Evolutionary conservation across 2,888 invertebrate species (phyloP).

Genomic region (Bellardia bayeri): DNA sequence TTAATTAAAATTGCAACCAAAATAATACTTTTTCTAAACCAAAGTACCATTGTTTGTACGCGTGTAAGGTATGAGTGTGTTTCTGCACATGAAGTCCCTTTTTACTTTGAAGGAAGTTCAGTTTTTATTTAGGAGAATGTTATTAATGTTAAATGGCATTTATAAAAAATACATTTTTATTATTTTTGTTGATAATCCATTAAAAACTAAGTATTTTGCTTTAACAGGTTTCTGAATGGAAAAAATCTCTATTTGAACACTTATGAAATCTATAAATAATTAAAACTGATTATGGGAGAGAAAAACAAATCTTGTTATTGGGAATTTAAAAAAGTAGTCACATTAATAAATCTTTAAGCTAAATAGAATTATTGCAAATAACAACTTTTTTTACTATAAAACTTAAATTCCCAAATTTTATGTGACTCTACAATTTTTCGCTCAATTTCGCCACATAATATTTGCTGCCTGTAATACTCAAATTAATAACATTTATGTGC

Average conservation of each 20-base stretch:
- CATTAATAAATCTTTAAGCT: too few relatives aligned
- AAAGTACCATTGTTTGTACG: conserved; percentile 23
- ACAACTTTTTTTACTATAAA: too few relatives aligned
- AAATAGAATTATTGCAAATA: too few relatives aligned
- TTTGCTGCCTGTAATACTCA: neutral
- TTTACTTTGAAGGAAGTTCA: conserved; percentile 29
- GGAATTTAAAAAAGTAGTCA: too few relatives aligned
- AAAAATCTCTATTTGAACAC: too few relatives aligned
- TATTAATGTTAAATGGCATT: conserved; percentile 39
- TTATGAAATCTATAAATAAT: too few relatives aligned
- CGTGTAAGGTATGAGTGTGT: neutral
- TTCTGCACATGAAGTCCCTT: conserved; percentile 44
- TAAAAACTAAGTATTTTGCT: conserved; percentile 12
- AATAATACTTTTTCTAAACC: conserved; percentile 58
- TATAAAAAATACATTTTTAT: neutral
- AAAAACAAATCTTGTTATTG: too few relatives aligned
- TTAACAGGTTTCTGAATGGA: neutral
- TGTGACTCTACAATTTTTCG: conserved; percentile 14
- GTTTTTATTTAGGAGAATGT: conserved; percentile 24
- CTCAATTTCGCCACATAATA: conserved; percentile 8
- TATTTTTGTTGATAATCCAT: conserved; percentile 21
- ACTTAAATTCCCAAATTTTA: neutral
- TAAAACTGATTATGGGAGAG: too few relatives aligned
- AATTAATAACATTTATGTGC: conserved; percentile 19
- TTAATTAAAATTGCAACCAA: conserved; percentile 72